A percentile compares a stretch with the other conserved stretches of the same genome.
Conservation (phyloP, 1,140 invertebrate species). For the Tigriopus japonicus region DNA sequence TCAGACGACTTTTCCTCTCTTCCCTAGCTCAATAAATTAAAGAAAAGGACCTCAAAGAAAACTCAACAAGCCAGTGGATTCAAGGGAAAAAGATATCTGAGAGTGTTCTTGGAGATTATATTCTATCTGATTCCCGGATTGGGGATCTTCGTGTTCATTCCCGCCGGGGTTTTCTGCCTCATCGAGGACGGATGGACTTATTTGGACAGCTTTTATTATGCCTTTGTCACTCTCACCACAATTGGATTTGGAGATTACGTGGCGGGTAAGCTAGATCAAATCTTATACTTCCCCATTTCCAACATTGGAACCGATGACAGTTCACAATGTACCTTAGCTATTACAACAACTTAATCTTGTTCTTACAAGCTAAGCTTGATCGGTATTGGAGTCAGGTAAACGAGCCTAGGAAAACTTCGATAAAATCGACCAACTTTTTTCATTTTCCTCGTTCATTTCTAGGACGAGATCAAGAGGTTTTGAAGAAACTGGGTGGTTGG, state of each 20-base stretch:
- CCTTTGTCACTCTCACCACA: slow-evolving; percentile 75
- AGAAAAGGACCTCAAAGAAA: background rate
- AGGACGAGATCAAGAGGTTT: slow-evolving; percentile 11
- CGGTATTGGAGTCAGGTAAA: no score
- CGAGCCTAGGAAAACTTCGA: no score
- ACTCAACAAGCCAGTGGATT: background rate
- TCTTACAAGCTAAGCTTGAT: no score
- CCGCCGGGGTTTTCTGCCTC: slow-evolving; percentile 63
- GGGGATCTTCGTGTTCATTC: slow-evolving; percentile 75
- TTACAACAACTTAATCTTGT: no score
- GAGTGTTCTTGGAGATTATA: slow-evolving; percentile 30
- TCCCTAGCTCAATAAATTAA: background rate
- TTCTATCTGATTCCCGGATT: slow-evolving; percentile 65
- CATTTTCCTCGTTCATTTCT: background rate
- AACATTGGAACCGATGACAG: no score
- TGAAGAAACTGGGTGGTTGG: slow-evolving; percentile 21
- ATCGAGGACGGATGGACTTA: slow-evolving; percentile 67
- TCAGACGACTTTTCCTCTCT: background rate
- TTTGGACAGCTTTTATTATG: slow-evolving; percentile 72
- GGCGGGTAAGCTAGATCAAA: slow-evolving; percentile 36
- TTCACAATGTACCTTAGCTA: no score
- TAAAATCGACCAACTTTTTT: no score
- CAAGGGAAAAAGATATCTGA: slow-evolving; percentile 5
- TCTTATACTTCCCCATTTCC: no score
- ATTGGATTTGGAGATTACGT: slow-evolving; percentile 88